Percentiles rank a stretch among this genome's conserved stretches.
Conservation (phyloP, 2,888 invertebrate species). For the Phalera bucephala region DNA sequence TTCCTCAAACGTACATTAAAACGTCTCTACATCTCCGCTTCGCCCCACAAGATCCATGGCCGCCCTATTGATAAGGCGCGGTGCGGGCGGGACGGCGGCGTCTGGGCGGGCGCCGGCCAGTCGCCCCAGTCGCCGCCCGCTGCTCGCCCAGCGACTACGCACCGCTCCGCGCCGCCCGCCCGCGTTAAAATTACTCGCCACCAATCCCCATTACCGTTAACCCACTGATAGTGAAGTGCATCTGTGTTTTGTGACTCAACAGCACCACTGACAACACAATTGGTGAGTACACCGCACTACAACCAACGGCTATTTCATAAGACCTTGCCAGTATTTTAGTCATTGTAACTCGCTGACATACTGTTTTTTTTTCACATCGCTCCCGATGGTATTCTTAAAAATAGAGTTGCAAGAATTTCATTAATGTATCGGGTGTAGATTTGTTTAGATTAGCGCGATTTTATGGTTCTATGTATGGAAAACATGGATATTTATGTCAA, state of each 20-base stretch:
- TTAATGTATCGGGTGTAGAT: constrained; percentile 41
- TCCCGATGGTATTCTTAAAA: constrained; percentile 35
- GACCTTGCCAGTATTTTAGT: constrained; percentile 74
- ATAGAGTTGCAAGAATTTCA: constrained; percentile 42
- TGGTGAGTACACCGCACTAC: neutral
- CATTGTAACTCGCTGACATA: constrained; percentile 57
- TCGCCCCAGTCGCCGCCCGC: constrained; percentile 71
- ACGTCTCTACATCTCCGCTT: neutral
- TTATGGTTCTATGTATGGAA: constrained; percentile 45
- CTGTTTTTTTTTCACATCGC: constrained; percentile 41
- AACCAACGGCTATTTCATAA: constrained; percentile 73
- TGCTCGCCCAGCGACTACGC: constrained; percentile 58
- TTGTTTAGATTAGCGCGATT: constrained; percentile 50
- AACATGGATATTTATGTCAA: constrained; percentile 67
- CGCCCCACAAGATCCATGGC: neutral
- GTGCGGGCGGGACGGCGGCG: constrained; percentile 61
- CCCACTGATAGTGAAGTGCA: constrained; percentile 71
- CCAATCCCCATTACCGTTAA: constrained; percentile 54
- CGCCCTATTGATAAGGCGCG: constrained; percentile 50
- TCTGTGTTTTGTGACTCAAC: constrained; percentile 19
- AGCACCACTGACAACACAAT: neutral
- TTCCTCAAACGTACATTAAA: too few species aligned
- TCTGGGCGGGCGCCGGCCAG: constrained; percentile 67
- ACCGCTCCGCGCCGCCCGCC: constrained; percentile 42
- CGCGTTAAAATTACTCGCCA: constrained; percentile 72